Conservation (phyloP, 2,113 vertebrate species). For the Trochalopteron elliotii region DNA sequence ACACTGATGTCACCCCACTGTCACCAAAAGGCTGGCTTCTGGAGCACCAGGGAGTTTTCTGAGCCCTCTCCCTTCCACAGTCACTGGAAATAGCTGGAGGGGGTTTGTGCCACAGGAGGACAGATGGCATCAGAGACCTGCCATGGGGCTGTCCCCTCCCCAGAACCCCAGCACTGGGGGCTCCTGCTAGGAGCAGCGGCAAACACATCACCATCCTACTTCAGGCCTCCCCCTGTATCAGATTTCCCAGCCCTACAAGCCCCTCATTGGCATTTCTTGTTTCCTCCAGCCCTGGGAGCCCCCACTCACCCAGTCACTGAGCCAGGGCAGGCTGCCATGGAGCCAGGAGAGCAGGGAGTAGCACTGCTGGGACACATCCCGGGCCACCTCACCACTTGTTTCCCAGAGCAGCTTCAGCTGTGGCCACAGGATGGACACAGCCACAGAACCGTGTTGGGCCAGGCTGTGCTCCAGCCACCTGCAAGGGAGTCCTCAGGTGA, state of each 20-base stretch:
- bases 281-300: background rate
- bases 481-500: background rate
- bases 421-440: conserved; percentile 66
- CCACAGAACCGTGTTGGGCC: conserved; percentile 76
- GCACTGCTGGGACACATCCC: conserved; percentile 64
- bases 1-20: too few species aligned
- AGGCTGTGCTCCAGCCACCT: conserved; percentile 86
- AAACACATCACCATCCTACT: rapidly evolving
- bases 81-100: background rate
- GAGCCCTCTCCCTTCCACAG: background rate
- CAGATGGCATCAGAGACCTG: rapidly evolving
- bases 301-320: conserved; percentile 81
- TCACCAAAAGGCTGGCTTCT: background rate
- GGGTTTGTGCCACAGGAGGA: background rate
- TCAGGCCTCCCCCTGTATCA: background rate
- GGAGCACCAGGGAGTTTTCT: background rate
- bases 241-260: background rate
- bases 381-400: conserved; percentile 34
- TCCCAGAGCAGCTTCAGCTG: conserved; percentile 75
- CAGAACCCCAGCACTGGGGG: background rate
- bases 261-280: rapidly evolving
- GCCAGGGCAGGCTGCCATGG: conserved; percentile 63
- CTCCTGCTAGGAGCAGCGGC: background rate
- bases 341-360: conserved; percentile 73
- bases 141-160: background rate